phyloP scores from a whole-genome alignment of 2,113 vertebrate genomes.

The Rana temporaria region DNA sequence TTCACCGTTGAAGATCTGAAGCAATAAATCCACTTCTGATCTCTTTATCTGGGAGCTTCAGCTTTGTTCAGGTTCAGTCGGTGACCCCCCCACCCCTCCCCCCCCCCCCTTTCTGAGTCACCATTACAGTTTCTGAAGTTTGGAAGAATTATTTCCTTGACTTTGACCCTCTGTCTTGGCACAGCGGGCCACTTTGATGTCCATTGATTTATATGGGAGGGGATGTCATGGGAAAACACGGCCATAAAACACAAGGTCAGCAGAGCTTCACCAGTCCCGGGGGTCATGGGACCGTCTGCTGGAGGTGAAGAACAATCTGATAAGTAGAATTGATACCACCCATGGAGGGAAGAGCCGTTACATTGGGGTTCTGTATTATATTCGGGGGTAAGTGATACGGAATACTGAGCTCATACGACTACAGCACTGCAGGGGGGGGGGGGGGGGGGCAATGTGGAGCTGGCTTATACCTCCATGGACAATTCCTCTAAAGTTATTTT shows the following conservation, averaged over 20 bases:
- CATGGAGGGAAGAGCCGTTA: too few relatives aligned
- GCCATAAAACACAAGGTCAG: conserved; percentile 28
- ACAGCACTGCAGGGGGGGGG: too few relatives aligned
- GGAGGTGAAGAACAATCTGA: conserved; percentile 40
- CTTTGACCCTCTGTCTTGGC: not conserved
- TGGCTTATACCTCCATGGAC: not conserved
- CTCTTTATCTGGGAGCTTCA: too few relatives aligned
- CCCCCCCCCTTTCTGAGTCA: conserved; percentile 4
- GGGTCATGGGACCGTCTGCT: not conserved
- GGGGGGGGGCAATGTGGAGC: not conserved
- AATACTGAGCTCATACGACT: too few relatives aligned
- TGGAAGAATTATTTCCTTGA: conserved; percentile 12
- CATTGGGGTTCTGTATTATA: not conserved
- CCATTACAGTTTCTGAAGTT: not conserved
- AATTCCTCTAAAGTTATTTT: too few relatives aligned
- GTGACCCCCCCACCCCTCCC: too few relatives aligned
- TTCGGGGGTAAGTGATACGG: not conserved
- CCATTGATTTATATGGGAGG: conserved; percentile 13
- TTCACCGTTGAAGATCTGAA: too few relatives aligned
- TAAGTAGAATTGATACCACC: not conserved
- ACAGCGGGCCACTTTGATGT: conserved; percentile 13
- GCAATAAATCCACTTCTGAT: too few relatives aligned
- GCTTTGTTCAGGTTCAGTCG: not conserved
- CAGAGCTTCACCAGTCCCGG: not conserved
- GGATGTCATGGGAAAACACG: conserved; percentile 6